phyloP scores from a whole-genome alignment of 2,888 invertebrate species.

The Atethmia centrago region DNA sequence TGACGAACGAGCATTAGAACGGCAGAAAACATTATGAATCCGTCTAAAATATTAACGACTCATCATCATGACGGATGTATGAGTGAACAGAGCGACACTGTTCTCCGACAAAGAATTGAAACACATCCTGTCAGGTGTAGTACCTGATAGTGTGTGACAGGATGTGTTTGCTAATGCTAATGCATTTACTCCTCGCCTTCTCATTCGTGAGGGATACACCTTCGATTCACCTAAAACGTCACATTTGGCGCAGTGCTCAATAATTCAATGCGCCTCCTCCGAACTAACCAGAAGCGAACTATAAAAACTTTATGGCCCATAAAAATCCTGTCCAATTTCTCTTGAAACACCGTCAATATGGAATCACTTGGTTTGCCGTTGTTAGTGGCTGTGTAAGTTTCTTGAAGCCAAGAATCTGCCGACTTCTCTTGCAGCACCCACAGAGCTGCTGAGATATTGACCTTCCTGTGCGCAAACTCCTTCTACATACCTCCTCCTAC shows the following conservation, averaged over 20 bases:
- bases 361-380: slow-evolving; percentile 33
- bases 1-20: neutral
- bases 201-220: slow-evolving; percentile 4
- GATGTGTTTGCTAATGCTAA: too few species aligned
- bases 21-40: too few species aligned
- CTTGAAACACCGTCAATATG: slow-evolving; percentile 40
- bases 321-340: slow-evolving; percentile 53
- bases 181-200: neutral
- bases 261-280: slow-evolving; percentile 46
- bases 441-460: neutral
- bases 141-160: too few species aligned
- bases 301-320: slow-evolving; percentile 54
- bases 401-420: neutral
- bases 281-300: slow-evolving; percentile 46
- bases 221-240: slow-evolving; percentile 11
- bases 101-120: neutral
- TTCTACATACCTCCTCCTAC: neutral
- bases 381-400: slow-evolving; percentile 1
- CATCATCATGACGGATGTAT: too few species aligned
- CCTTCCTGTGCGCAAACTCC: slow-evolving; percentile 17
- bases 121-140: neutral
- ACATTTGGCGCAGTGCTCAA: slow-evolving; percentile 56
- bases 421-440: neutral
- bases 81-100: too few species aligned
- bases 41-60: neutral